These are phyloP conservation scores for Tyrannus savana DNA, from an alignment of 2,113 vertebrate species.

Conservation along the genomic window DNA sequence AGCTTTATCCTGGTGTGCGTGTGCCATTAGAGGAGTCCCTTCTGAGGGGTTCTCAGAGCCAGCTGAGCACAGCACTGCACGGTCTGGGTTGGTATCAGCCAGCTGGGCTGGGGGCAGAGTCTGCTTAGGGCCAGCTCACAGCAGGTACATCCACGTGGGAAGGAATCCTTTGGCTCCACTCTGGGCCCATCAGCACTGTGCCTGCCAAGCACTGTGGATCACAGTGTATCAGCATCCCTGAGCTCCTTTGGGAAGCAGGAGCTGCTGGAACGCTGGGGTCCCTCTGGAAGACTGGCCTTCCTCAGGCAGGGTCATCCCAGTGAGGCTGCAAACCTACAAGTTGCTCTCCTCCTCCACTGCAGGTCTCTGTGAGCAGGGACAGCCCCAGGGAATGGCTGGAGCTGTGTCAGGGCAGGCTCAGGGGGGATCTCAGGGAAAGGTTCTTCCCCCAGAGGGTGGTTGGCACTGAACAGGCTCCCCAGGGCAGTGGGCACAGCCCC, in stretches of 20 bases:
- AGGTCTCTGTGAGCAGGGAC: neutral
- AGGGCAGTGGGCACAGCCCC: neutral
- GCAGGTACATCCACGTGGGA: neutral
- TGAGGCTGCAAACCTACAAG: neutral
- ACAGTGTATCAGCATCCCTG: neutral
- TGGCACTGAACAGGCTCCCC: neutral
- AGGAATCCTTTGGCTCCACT: neutral
- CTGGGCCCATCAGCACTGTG: accelerated
- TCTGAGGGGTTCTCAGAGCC: neutral
- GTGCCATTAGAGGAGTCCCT: neutral
- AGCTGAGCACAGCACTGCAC: neutral
- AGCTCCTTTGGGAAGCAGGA: neutral
- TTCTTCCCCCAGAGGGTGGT: neutral
- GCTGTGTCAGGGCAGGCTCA: neutral
- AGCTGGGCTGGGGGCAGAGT: neutral
- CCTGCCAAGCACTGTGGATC: neutral
- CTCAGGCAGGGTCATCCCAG: neutral
- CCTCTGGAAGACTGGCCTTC: neutral
- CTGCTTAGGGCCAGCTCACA: neutral
- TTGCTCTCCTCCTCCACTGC: neutral
- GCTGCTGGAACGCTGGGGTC: neutral
- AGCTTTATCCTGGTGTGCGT: constrained; percentile 58
- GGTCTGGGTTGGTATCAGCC: neutral
- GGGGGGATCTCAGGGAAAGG: neutral
- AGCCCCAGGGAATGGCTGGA: neutral